phyloP scores from a whole-genome alignment of 2,797 vertebrate genomes.

The Galagoides demidoff region DNA sequence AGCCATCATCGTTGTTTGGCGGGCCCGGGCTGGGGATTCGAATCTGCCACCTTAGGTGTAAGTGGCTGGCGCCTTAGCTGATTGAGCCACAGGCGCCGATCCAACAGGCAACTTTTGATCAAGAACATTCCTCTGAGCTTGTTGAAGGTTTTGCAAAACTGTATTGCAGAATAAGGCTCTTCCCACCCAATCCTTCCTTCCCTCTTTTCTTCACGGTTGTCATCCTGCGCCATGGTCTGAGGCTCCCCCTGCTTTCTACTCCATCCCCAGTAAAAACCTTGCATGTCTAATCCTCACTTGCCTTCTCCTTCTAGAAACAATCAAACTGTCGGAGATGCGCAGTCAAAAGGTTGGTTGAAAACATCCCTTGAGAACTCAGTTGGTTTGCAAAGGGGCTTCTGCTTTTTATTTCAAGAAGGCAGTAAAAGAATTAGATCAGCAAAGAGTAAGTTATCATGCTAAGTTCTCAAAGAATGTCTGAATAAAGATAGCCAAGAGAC shows the following conservation, averaged over 20 bases:
- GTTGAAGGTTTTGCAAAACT: background rate
- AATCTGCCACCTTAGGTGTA: no score
- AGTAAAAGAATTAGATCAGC: background rate
- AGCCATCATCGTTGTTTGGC: no score
- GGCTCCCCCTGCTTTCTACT: background rate
- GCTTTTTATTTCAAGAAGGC: background rate
- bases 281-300: background rate
- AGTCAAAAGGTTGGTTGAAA: background rate
- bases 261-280: background rate
- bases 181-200: background rate
- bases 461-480: conserved; percentile 17
- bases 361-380: background rate
- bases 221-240: background rate
- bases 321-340: background rate
- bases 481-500: background rate
- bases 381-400: background rate
- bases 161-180: background rate
- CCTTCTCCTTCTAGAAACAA: background rate
- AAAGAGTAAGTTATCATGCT: background rate
- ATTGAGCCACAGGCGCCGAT: no score
- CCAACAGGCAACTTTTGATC: background rate
- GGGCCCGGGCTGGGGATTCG: no score
- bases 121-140: background rate
- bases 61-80: no score
- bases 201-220: background rate